Evolutionary conservation across 2,797 vertebrate species (phyloP).

Genomic region (Enteromius viviparus): DNA sequence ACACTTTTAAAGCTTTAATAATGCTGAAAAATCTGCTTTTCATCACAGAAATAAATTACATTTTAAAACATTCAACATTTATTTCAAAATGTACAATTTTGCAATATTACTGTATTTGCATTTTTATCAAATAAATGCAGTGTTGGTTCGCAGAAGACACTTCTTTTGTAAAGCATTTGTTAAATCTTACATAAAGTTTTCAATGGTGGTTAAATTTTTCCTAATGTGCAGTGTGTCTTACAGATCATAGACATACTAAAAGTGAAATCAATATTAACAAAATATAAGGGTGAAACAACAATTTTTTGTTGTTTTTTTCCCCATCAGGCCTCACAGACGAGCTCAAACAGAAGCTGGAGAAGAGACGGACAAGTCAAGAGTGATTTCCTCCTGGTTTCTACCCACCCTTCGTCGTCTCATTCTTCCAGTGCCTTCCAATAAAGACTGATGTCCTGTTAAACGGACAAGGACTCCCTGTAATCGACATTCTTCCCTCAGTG

Average conservation of each 20-base stretch:
- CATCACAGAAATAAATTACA: not conserved
- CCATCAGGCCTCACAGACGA: conserved; percentile 80
- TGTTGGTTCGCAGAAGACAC: no score
- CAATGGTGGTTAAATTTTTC: not conserved
- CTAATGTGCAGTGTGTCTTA: not conserved
- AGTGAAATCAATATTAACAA: not conserved
- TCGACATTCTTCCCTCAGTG: not conserved
- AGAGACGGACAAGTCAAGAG: conserved; percentile 78
- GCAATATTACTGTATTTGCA: not conserved
- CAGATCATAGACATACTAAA: not conserved
- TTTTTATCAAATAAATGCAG: not conserved
- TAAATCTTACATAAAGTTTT: not conserved
- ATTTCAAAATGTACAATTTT: no score
- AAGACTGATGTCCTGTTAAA: conserved; percentile 10
- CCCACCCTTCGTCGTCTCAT: conserved; percentile 41
- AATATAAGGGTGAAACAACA: not conserved
- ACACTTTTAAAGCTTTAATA: not conserved
- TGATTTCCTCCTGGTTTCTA: conserved; percentile 57
- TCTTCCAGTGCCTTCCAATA: conserved; percentile 74
- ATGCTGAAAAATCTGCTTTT: not conserved
- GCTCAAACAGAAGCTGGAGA: conserved; percentile 80
- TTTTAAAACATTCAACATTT: not conserved
- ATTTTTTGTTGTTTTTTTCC: not conserved
- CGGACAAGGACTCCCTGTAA: conserved; percentile 23
- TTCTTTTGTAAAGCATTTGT: no score